Evolutionary conservation across 2,113 vertebrate genomes (phyloP).

Genomic region (Tyto alba): DNA sequence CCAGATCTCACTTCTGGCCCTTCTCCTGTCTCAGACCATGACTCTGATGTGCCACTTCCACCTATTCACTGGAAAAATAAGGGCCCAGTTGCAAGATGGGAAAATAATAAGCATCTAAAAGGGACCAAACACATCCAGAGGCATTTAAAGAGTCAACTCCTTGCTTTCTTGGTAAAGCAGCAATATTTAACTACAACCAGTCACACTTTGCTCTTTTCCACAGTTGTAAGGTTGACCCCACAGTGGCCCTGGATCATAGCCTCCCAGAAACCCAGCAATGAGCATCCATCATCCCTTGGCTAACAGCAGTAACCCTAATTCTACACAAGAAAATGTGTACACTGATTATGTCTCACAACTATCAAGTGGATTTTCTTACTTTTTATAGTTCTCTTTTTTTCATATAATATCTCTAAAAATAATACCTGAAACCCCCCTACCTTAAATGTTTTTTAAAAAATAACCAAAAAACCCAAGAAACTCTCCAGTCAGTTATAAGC

Average conservation of each 20-base stretch:
- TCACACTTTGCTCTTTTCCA: neutral
- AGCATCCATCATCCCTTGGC: neutral
- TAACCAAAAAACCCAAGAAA: constrained; percentile 29
- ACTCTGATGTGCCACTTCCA: neutral
- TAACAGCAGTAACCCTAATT: neutral
- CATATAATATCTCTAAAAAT: neutral
- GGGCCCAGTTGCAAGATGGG: fast-evolving
- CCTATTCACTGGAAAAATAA: neutral
- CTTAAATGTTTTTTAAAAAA: constrained; percentile 47
- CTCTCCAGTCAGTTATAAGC: constrained; percentile 45
- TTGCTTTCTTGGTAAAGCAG: neutral
- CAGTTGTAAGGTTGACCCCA: neutral
- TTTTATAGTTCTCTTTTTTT: neutral
- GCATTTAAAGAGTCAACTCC: neutral
- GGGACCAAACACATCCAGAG: neutral
- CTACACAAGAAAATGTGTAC: neutral
- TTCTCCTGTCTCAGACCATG: neutral
- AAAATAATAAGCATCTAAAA: neutral
- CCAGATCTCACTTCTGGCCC: neutral
- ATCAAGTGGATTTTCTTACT: neutral
- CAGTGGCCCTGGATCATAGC: neutral
- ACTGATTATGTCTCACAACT: neutral
- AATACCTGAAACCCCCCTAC: neutral
- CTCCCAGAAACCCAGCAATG: neutral
- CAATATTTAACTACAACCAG: neutral